phyloP scores from a whole-genome alignment of 2,888 invertebrate genomes.

The Trichogramma dendrolimi region DNA sequence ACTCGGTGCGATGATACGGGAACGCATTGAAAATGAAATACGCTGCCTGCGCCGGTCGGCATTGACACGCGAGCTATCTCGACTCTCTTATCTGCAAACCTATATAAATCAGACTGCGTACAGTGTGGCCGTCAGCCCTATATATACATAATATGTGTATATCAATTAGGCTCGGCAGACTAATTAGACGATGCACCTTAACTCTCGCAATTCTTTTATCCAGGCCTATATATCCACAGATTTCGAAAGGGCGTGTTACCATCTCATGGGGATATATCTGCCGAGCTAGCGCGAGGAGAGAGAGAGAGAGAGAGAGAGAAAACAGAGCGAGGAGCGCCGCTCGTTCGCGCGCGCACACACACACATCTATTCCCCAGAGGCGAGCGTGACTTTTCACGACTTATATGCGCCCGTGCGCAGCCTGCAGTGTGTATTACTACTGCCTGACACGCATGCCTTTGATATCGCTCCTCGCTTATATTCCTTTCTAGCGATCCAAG shows the following conservation, averaged over 20 bases:
- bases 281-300: too few species aligned
- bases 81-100: conserved; percentile 19
- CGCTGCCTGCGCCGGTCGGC: too few species aligned
- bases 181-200: conserved; percentile 19
- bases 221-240: conserved; percentile 18
- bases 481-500: conserved; percentile 3
- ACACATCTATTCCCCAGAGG: conserved; percentile 29
- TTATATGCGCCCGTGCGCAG: conserved; percentile 6
- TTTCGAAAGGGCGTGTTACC: conserved; percentile 35
- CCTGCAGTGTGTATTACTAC: conserved; percentile 1
- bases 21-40: too few species aligned
- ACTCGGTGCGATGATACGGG: too few species aligned
- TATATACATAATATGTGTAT: too few species aligned
- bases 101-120: conserved; percentile 19
- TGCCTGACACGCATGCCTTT: conserved; percentile 1
- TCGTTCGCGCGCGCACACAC: not conserved
- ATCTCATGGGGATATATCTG: conserved; percentile 36
- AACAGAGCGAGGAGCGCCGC: too few species aligned
- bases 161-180: conserved; percentile 26
- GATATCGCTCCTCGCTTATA: not conserved
- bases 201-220: too few species aligned
- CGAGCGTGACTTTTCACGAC: conserved; percentile 36
- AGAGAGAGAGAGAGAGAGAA: conserved; percentile 14
- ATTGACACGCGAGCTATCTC: not conserved
- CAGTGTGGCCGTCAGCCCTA: not conserved